phyloP scores from a whole-genome alignment of 2,797 vertebrate species.

The Gymnodraco acuticeps region DNA sequence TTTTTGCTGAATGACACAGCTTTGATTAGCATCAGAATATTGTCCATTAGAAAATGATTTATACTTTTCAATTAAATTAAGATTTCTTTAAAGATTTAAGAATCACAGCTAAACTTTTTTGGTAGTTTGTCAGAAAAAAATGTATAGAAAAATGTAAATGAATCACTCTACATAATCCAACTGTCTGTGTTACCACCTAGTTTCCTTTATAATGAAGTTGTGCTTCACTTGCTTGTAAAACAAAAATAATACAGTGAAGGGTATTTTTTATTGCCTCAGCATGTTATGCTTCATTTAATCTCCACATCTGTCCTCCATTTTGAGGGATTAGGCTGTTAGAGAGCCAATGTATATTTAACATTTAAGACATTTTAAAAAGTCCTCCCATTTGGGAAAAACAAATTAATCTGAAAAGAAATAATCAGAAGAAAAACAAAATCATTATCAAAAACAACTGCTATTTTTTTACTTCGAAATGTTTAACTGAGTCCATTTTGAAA shows the following conservation, averaged over 20 bases:
- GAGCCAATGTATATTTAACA: constrained; percentile 8
- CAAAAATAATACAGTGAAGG: constrained; percentile 55
- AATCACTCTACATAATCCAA: neutral
- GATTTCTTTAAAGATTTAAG: no score
- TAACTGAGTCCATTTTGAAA: neutral
- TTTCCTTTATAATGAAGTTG: constrained; percentile 1
- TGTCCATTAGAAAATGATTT: no score
- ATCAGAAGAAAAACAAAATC: neutral
- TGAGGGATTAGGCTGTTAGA: constrained; percentile 30
- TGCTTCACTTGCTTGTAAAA: constrained; percentile 50
- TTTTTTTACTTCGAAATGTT: constrained; percentile 38
- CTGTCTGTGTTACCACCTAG: neutral
- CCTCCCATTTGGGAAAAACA: neutral
- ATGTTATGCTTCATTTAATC: constrained; percentile 65
- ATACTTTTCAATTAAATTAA: no score
- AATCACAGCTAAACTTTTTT: no score
- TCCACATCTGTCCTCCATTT: constrained; percentile 72
- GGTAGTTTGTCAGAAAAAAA: no score
- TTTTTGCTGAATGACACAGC: no score
- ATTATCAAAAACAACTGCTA: constrained; percentile 57
- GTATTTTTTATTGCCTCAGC: constrained; percentile 54
- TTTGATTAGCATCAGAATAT: no score
- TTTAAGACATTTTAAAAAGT: neutral
- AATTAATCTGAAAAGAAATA: constrained; percentile 28
- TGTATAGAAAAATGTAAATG: no score